Base-by-base conservation (phyloP, 2,888 invertebrate genomes). In the Stegophylla sp. region DNA sequence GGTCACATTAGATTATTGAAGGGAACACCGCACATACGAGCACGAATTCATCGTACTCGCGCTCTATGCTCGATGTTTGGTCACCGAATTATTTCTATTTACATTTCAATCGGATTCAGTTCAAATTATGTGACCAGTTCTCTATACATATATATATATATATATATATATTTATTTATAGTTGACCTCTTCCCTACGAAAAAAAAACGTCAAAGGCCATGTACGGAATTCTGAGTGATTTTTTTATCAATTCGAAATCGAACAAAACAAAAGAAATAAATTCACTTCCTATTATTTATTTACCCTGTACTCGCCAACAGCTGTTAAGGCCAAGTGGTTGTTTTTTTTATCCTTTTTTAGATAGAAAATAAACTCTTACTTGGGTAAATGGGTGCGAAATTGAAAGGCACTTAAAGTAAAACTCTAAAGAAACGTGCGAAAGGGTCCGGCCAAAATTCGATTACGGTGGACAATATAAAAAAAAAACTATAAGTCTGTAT, bases 331-430 rank as follows among this genome's bases (percentile, higher is more conserved):
- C 79, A 71, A 79, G 79, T 63, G 61, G 79, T 79, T 69, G 34
- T 61, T 69, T 79, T 64, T n/a, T 75, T 75, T 41, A 41, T 23
- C 26, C 28, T 45, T 56, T 71, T 71, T 69, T 48, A 43, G 59
- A 41, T 63, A 41, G 51, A 63, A 79, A 79, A 79, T 79, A 79
- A 79, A 79, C 79, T 79, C 71, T 61, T 69, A 67, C 77, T 79
- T 66, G 75, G 69, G 69, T 71, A 79, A 79, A 79, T 71, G 79
- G 79, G 71, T 79, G 79, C 79, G 71, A 79, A 77, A 79, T 79
- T 79, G 79, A 79, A 79, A 79, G 79, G 79, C 79, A 79, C 79
- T 79, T 79, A 79, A 79, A 79, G 79, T 79, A 79, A 71, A 79
- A 79, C 79, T 79, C 79, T 61, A 79, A 79, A 79, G 71, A 71